Base-by-base conservation (phyloP, 2,888 invertebrate species). In the Lasioglossum calceatum region DNA sequence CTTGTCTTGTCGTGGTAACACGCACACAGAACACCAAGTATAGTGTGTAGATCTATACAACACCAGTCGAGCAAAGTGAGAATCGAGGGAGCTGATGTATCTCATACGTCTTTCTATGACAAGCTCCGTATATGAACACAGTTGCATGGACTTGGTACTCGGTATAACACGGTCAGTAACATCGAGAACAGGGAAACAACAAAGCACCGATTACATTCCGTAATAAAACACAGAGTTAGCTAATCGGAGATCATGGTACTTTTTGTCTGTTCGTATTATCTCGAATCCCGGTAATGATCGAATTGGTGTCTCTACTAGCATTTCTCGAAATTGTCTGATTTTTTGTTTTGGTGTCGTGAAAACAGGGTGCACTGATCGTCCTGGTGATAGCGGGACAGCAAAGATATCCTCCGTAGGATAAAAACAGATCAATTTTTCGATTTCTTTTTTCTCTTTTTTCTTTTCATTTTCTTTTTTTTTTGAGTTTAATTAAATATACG, bases 151-250 rank as follows among this genome's bases (percentile, higher is more conserved):
- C 75, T 39, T 85, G 82, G 72, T 83, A 85, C 82, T 75, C 58
- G n/a, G 74, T 47, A 82, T 23, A 70, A 82, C 85, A 84, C 82
- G 86, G 71, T 86, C 77, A 77, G 79, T 39, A 81, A 85, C 85
- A 89, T 87, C 86, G 85, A 82, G 76, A 88, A 91, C 90, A 87
- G 85, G 77, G 83, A 84, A 88, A 91, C 86, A 67, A 91, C 84
- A 84, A 91, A 91, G 91, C 91, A 78, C 84, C 82, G 86, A 77
- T 84, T 80, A 85, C 87, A 91, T 87, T 89, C 89, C 88, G 84
- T 90, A 82, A 82, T 64, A 67, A 80, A 84, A 82, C 87, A 86
- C 79, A 90, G 75, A 86, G 77, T 67, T 67, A 67, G 86, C 87
- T 79, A 83, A 82, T 75, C 67, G 42, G 61, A 58, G 71, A 39